A percentile compares a stretch with the other conserved stretches of the same genome.
Evolutionary conservation across 2,113 vertebrate genomes (phyloP).

Genomic region (Eidolon helvum): DNA sequence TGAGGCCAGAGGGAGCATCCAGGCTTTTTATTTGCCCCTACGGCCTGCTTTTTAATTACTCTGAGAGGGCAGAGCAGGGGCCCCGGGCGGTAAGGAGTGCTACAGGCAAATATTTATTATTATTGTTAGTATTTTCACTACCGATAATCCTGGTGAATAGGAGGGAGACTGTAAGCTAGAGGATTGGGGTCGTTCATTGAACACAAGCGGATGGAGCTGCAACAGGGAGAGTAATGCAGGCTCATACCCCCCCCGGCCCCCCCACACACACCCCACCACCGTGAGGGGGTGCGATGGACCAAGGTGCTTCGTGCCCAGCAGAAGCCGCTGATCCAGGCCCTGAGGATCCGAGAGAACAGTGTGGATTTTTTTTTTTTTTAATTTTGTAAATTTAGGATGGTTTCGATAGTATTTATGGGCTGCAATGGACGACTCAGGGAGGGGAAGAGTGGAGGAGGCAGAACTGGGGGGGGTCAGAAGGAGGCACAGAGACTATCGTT

Average conservation of each 20-base stretch:
- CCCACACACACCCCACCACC: too few relatives aligned
- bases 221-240: not conserved
- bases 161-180: slow-evolving; percentile 45
- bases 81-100: not conserved
- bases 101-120: slow-evolving; percentile 11
- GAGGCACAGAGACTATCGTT: not conserved
- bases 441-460: too few relatives aligned
- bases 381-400: not conserved
- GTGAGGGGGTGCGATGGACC: rapidly evolving
- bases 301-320: not conserved
- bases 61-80: not conserved
- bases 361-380: not conserved
- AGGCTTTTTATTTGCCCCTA: not conserved
- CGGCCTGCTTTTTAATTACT: slow-evolving; percentile 54
- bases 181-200: slow-evolving; percentile 49
- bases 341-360: not conserved
- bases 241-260: not conserved
- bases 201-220: rapidly evolving
- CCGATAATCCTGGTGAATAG: slow-evolving; percentile 24
- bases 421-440: not conserved
- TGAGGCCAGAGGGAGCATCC: not conserved
- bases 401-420: not conserved
- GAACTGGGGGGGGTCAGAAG: not conserved
- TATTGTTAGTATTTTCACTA: slow-evolving; percentile 46
- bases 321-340: not conserved